phyloP scores from a whole-genome alignment of 2,113 vertebrate species.

The Siphamia tubifer region DNA sequence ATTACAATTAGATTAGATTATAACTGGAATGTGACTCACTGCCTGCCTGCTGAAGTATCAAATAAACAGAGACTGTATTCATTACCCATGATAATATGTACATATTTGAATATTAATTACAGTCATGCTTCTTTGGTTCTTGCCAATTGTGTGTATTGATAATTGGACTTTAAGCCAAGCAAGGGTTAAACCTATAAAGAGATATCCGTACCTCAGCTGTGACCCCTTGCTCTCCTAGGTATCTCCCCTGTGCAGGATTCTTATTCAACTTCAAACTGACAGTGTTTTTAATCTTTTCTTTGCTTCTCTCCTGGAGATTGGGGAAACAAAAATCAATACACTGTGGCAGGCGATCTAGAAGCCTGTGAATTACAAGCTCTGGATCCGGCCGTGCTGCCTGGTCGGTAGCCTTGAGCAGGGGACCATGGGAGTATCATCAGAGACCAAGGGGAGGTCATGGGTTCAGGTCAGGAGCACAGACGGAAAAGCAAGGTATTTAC shows the following conservation, averaged over 20 bases:
- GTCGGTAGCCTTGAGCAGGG: conserved; percentile 76
- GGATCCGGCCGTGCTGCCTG: conserved; percentile 35
- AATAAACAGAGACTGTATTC: neutral
- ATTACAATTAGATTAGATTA: conserved; percentile 13
- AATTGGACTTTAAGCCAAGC: conserved; percentile 25
- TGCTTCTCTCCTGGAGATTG: conserved; percentile 96
- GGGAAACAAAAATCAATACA: conserved; percentile 98
- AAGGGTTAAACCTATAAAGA: conserved; percentile 73
- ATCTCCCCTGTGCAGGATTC: conserved; percentile 90
- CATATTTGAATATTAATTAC: conserved; percentile 3
- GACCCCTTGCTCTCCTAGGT: conserved; percentile 69
- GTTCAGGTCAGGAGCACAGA: conserved; percentile 69
- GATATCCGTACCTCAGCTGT: conserved; percentile 59
- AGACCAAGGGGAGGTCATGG: conserved; percentile 70
- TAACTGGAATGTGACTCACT: neutral
- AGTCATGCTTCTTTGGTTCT: neutral
- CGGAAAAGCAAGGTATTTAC: conserved; percentile 79
- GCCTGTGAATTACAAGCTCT: conserved; percentile 84
- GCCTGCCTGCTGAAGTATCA: neutral
- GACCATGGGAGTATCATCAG: conserved; percentile 70
- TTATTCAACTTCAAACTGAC: conserved; percentile 99
- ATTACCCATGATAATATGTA: neutral
- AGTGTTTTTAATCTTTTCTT: conserved; percentile 99
- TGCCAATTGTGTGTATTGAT: conserved; percentile 1
- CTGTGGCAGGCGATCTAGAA: conserved; percentile 96